Conservation (phyloP, 2,888 invertebrate genomes). For the Drosophila borborema region DNA sequence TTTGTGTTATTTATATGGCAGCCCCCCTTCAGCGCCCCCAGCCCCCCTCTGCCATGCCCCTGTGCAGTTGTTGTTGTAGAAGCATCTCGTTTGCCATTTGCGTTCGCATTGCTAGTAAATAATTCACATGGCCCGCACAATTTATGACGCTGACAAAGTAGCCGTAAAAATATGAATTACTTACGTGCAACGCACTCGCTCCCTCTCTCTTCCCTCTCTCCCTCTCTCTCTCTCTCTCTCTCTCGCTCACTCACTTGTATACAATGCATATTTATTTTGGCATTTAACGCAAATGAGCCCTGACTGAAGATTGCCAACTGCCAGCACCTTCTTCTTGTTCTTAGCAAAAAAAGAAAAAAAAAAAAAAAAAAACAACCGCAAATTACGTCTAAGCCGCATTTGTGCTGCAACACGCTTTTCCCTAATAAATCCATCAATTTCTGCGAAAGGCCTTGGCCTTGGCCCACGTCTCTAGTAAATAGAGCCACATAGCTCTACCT, state of each 20-base stretch:
- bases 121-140: constrained; percentile 72
- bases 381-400: constrained; percentile 62
- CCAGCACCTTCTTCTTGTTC: constrained; percentile 26
- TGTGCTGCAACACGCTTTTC: constrained; percentile 53
- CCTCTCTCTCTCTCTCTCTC: background rate
- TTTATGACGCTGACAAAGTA: constrained; percentile 79
- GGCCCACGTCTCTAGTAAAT: background rate
- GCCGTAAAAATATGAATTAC: constrained; percentile 80
- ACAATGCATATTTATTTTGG: constrained; percentile 59
- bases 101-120: constrained; percentile 76
- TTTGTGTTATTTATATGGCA: constrained; percentile 77
- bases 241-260: constrained; percentile 20
- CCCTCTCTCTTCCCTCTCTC: background rate
- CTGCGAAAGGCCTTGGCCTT: constrained; percentile 38
- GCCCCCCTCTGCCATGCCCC: background rate
- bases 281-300: constrained; percentile 56
- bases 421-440: constrained; percentile 67
- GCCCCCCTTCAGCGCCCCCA: background rate
- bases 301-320: constrained; percentile 17
- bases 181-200: constrained; percentile 39
- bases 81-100: constrained; percentile 42
- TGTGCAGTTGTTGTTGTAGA: background rate
- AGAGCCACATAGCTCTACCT: constrained; percentile 29
- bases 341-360: constrained; percentile 21
- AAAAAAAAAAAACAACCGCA: constrained; percentile 48